Conservation (phyloP, 2,797 vertebrate species). For the Falco columbarius region DNA sequence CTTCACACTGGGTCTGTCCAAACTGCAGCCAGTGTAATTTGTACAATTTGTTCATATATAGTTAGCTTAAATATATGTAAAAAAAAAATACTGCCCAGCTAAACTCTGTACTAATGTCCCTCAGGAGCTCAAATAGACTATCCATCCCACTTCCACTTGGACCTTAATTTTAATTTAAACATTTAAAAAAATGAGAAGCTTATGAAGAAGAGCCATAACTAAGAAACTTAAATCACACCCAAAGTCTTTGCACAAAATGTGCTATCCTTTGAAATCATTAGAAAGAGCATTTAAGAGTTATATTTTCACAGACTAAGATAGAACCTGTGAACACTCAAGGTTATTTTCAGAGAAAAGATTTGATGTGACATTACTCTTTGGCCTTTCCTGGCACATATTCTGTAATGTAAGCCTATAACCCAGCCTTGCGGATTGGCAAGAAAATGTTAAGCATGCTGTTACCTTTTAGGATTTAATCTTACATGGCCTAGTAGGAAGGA, state of each 20-base stretch:
- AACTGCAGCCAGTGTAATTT: neutral
- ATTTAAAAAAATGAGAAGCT: neutral
- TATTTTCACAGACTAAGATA: neutral
- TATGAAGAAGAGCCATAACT: neutral
- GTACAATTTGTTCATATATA: neutral
- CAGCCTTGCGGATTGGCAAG: neutral
- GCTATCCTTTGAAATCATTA: neutral
- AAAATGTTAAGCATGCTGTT: neutral
- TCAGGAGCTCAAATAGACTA: neutral
- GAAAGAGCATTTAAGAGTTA: neutral
- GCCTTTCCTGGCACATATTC: neutral
- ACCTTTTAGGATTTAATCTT: neutral
- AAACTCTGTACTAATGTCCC: neutral
- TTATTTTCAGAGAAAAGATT: neutral
- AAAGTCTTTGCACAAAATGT: neutral
- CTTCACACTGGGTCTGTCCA: fast-evolving
- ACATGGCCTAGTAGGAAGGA: neutral
- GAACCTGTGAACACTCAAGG: neutral
- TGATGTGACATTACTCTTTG: neutral
- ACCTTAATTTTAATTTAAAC: neutral
- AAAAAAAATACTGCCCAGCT: neutral
- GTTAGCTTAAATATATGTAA: neutral
- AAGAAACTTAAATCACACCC: neutral
- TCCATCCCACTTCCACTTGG: neutral
- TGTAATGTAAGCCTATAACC: neutral